Evolutionary conservation across 2,797 vertebrate species (phyloP), one percentile per base, ranked within the genome.

Genomic region (Lerista edwardsae): DNA sequence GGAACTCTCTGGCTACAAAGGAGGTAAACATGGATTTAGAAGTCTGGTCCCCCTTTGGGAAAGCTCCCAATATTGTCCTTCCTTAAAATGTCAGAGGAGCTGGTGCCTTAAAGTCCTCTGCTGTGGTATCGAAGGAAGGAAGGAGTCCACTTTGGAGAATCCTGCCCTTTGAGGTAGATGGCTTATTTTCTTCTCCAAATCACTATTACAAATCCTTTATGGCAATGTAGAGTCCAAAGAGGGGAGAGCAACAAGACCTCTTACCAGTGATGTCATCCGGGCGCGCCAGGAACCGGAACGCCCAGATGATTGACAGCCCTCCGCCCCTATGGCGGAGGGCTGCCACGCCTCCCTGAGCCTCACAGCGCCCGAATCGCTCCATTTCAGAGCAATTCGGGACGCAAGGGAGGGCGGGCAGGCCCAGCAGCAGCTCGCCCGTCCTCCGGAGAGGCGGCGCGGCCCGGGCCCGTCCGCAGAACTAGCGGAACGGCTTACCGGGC

Each of bases 61-160:
- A 44, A 69, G 47, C 57, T 51, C 34, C 25, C 51, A n/a, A 34
- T 3, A 31, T 1, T 75, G 41, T 8, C 44, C 81, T 47, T 71
- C 31, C 6, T 44, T 79, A 59, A 36, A 61, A 4, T 12, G 29
- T 39, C 79, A n/a, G 64, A 77, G 41, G 74, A 72, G 36, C n/a
- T 36, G 41, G 65, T 75, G 74, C 65, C 87, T 41, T 74, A 69
- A 72, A 71, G 61, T 55, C 75, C 14, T 11, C 69, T 69, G 71
- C 36, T 4, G 68, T 51, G 51, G 81, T 85, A 39, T 64, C 27
- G 5, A 15, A 2, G 1, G 1, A 12, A 57, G 55, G n/a, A 14
- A 34, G 57, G 82, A 79, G 34, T 57, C 77, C 64, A 41, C 41
- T 61, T 79, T 62, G 59, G 65, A 44, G n/a, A 69, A 85, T 44